phyloP scores from a whole-genome alignment of 1,140 invertebrate species.

The Lordiphosa stackelbergi region DNA sequence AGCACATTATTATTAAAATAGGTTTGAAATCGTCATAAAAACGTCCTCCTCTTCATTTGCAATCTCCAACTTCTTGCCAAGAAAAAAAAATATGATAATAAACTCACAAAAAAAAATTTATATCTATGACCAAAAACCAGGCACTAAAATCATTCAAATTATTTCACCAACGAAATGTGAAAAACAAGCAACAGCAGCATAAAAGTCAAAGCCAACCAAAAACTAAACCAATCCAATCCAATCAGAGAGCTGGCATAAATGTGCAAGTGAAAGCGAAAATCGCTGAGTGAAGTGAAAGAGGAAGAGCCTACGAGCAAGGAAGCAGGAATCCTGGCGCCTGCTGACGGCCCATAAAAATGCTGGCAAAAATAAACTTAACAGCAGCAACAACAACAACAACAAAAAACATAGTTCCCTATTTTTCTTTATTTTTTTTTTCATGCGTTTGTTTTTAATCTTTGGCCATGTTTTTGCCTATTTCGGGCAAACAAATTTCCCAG shows the following conservation, averaged over 20 bases:
- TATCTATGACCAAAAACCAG: constrained; percentile 16
- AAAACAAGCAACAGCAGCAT: constrained; percentile 32
- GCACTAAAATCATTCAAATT: constrained; percentile 67
- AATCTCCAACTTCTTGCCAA: neutral
- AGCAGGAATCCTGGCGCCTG: constrained; percentile 69
- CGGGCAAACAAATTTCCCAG: constrained; percentile 46
- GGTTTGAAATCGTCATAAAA: no score
- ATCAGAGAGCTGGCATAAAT: constrained; percentile 52
- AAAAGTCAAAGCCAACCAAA: constrained; percentile 4
- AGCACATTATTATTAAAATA: no score
- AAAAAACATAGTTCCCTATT: constrained; percentile 17
- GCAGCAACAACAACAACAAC: constrained; percentile 37
- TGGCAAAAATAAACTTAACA: constrained; percentile 39
- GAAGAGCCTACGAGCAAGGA: constrained; percentile 43
- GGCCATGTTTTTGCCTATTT: constrained; percentile 60
- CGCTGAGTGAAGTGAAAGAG: constrained; percentile 24
- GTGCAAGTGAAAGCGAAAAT: constrained; percentile 67
- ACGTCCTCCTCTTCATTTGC: no score
- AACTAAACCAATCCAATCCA: constrained; percentile 49
- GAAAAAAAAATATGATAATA: constrained; percentile 66
- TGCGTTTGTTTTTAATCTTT: constrained; percentile 73
- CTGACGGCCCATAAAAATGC: constrained; percentile 65
- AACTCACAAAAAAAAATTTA: constrained; percentile 51
- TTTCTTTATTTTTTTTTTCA: constrained; percentile 31
- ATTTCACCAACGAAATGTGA: constrained; percentile 37